phyloP scores from a whole-genome alignment of 2,888 invertebrate species.

The Pseudanteris insignis region DNA sequence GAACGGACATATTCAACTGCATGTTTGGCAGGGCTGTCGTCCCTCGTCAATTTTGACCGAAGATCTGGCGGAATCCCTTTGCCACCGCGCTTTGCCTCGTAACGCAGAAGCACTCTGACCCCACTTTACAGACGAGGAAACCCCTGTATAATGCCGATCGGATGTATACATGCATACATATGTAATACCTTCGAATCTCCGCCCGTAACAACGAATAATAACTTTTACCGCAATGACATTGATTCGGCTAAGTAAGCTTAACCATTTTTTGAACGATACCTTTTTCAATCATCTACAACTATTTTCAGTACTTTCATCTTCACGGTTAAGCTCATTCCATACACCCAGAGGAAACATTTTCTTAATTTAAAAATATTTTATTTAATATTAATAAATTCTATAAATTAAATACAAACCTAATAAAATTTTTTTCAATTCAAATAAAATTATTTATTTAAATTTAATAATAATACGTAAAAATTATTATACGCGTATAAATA shows the following conservation, averaged over 20 bases:
- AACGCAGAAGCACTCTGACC: constrained; percentile 50
- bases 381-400: no score
- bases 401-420: no score
- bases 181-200: constrained; percentile 29
- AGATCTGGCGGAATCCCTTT: constrained; percentile 50
- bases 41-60: constrained; percentile 63
- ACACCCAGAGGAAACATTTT: no score
- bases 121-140: constrained; percentile 42
- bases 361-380: no score
- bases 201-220: constrained; percentile 45
- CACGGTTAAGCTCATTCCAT: no score
- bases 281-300: no score
- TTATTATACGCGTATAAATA: no score
- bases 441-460: no score
- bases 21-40: constrained; percentile 64
- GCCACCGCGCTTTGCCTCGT: constrained; percentile 36
- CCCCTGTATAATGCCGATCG: constrained; percentile 36
- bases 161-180: constrained; percentile 40
- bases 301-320: no score
- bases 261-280: constrained; percentile 49
- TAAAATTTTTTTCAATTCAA: no score
- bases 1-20: constrained; percentile 64
- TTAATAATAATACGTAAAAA: no score
- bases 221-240: constrained; percentile 49
- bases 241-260: constrained; percentile 47